phyloP scores from a whole-genome alignment of 2,888 invertebrate genomes.

The Nephrotoma flavescens region DNA sequence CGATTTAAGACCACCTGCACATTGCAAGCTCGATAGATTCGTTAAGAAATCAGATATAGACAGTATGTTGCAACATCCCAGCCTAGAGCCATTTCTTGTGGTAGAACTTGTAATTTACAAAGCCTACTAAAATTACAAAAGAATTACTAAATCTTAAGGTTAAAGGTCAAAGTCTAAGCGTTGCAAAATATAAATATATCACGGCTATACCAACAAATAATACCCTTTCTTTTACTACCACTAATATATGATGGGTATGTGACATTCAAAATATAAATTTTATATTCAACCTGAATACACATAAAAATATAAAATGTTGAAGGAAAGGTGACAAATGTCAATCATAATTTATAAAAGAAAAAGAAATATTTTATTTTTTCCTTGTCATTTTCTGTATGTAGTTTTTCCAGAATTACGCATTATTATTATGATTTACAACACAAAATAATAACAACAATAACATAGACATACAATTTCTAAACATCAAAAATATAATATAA shows the following conservation, averaged over 20 bases:
- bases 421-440: background rate
- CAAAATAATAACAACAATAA: background rate
- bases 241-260: background rate
- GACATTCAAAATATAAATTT: background rate
- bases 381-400: background rate
- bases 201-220: background rate
- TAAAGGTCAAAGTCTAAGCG: background rate
- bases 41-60: too few relatives aligned
- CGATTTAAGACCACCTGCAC: too few relatives aligned
- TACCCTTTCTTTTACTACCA: background rate
- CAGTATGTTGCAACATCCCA: too few relatives aligned
- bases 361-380: background rate
- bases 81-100: too few relatives aligned
- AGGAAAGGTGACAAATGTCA: slow-evolving; percentile 2
- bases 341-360: slow-evolving; percentile 3
- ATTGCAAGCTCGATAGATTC: too few relatives aligned
- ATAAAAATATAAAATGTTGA: background rate
- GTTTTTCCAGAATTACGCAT: background rate
- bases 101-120: too few relatives aligned
- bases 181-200: background rate
- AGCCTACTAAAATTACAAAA: too few relatives aligned
- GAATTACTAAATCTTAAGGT: background rate
- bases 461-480: background rate
- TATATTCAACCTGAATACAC: background rate
- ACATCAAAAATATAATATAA: background rate